Conservation (phyloP, 1,140 invertebrate genomes). For the Pseudomyrmex sp. region DNA sequence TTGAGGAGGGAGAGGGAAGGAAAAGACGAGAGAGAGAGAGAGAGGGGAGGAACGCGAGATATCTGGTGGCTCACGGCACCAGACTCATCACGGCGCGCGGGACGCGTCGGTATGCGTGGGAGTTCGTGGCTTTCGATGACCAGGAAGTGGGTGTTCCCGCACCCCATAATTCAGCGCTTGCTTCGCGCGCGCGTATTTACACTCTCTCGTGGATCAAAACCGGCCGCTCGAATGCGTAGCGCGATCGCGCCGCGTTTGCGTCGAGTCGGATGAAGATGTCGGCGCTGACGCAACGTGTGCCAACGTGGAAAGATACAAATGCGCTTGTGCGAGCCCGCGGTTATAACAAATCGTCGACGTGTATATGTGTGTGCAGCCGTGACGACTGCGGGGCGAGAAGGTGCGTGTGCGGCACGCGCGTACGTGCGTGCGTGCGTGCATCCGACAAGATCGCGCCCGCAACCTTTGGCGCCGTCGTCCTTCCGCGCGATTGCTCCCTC, state of each 20-base stretch:
- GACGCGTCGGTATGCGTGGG: constrained; percentile 71
- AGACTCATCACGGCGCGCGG: constrained; percentile 64
- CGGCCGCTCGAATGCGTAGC: constrained; percentile 24
- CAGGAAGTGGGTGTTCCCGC: constrained; percentile 75
- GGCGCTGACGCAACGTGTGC: constrained; percentile 59
- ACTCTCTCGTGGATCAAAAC: constrained; percentile 23
- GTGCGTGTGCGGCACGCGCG: constrained; percentile 47
- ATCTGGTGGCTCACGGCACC: constrained; percentile 25
- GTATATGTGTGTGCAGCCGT: constrained; percentile 36
- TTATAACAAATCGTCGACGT: constrained; percentile 64
- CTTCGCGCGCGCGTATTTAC: constrained; percentile 52
- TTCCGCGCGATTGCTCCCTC: constrained; percentile 36
- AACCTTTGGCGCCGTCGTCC: constrained; percentile 8
- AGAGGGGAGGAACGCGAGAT: background rate
- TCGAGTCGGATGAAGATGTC: constrained; percentile 68
- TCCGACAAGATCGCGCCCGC: constrained; percentile 7
- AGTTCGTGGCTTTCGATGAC: constrained; percentile 70
- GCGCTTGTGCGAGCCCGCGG: constrained; percentile 48
- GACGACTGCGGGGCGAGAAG: background rate
- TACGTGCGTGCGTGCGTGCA: background rate
- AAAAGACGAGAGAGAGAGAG: constrained; percentile 5
- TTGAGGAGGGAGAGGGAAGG: constrained; percentile 10
- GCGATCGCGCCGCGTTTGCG: constrained; percentile 33
- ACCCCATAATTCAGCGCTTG: constrained; percentile 72
- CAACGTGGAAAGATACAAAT: constrained; percentile 71